Evolutionary conservation across 2,888 invertebrate genomes (phyloP).

Genomic region (Poecilus cupreus): DNA sequence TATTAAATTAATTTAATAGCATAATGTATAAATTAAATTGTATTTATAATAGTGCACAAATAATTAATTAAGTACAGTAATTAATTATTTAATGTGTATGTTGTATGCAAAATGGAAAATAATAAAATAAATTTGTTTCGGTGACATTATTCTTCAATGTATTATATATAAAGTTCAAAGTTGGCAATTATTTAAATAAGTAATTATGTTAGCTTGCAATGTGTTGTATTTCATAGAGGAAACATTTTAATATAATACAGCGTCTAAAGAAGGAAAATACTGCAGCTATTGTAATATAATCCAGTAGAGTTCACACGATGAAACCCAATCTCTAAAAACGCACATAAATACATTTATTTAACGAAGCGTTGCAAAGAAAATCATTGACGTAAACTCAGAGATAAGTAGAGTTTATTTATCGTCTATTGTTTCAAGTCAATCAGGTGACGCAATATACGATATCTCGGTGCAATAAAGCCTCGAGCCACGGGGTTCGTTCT

Average conservation of each 20-base stretch:
- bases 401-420: conserved; percentile 47
- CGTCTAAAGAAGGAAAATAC: not conserved
- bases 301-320: conserved; percentile 38
- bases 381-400: conserved; percentile 40
- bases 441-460: conserved; percentile 54
- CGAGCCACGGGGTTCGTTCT: conserved; percentile 10
- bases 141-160: too few species aligned
- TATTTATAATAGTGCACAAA: too few species aligned
- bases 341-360: conserved; percentile 56
- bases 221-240: not conserved
- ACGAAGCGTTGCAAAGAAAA: conserved; percentile 53
- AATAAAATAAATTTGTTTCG: too few species aligned
- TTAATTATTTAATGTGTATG: too few species aligned
- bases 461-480: conserved; percentile 27
- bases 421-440: conserved; percentile 59
- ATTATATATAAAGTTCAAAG: too few species aligned
- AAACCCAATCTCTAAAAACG: conserved; percentile 28
- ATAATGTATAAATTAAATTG: too few species aligned
- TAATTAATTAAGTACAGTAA: too few species aligned
- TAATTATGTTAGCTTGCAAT: not conserved
- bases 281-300: conserved; percentile 9
- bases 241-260: not conserved
- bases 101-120: too few species aligned
- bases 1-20: too few species aligned
- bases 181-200: too few species aligned